Base-by-base conservation (phyloP, 1,140 invertebrate genomes). In the Procambarus virginalis region DNA sequence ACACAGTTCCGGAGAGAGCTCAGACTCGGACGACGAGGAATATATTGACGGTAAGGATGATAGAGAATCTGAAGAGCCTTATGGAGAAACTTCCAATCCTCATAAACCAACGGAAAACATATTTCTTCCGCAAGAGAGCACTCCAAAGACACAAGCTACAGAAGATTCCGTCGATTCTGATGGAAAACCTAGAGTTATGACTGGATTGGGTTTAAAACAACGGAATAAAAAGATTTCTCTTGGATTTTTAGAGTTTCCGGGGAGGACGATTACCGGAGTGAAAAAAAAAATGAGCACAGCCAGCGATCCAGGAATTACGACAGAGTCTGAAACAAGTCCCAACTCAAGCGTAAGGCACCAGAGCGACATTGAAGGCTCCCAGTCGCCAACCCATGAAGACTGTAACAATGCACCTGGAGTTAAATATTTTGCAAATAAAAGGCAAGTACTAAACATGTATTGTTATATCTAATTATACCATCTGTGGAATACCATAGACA, bases 1-100 rank as follows among this genome's bases (percentile, higher is more conserved):
- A 14, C 79, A 85, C 79, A 79, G 68, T 20, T 89, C 83, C 17
- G 88, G 46, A 22, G 91, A 91, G n/a, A 88, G 91, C 45, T 91
- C 90, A 12, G 90, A 91, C 46, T 80, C 85, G 0, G 92, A 92
- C 48, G 91, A 92, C 46, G 92, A 92, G 10, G 86, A 92, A 9
- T 82, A 92, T 83, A 90, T 92, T 80, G 86, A 89, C 8, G 92
- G 90, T 1, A 48, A 83, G 2, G 92, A 92, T 78, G 91, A 91
- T 34, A 85, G 86, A 4, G 90, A 91, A 20, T 86, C 91, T 9
- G 76, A 86, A 46, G 55, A 87, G 49, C 49, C 70, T n/a, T 17
- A 55, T 34, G 64, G 34, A 34, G 34, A 34, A 34, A 34, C 34
- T 34, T 34, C 34, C 34, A 34, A 34, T 34, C 34, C 34, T 34